Base-by-base conservation (phyloP, 2,888 invertebrate species). In the Herminia tarsipennalis region DNA sequence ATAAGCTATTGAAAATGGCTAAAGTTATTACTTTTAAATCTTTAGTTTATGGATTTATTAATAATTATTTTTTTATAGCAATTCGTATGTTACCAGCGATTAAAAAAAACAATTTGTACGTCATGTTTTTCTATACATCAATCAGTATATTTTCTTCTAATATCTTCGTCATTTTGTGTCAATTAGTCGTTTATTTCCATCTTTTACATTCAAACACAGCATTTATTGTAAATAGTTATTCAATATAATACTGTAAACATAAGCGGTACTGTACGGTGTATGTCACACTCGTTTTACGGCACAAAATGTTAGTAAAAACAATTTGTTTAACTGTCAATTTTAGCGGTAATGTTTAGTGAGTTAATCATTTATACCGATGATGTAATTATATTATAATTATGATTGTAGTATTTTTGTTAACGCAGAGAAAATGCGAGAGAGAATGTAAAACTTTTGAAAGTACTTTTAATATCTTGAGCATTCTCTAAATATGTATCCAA, bases 261-360 rank as follows among this genome's bases (percentile, higher is more conserved):
- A 87, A 86, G 83, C 71, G 81, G 79, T 86, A 88, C 76, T 78
- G 78, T 86, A 83, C 81, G 82, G 86, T 88, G 86, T 87, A 81
- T 74, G 44, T 81, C 87, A 90, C 91, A 91, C 91, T 91, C 89
- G 91, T 91, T 91, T 90, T 90, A 84, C 81, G 85, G 90, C 91
- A 90, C 91, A 91, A 90, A 86, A 86, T 86, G 83, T 88, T 89
- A 88, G 85, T 69, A 78, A 76, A 74, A 78, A 13, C 79, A 75
- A 77, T 88, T 90, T 80, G 81, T 86, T 90, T 88, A 76, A 81
- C 80, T 80, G 87, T 89, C 89, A 90, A 89, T 91, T 91, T 90
- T 91, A 90, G 88, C 82, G 67, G 67, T 87, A 88, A 81, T 60
- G 70, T 83, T 81, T 76, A 77, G 75, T 66, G 73, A 71, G 75